Evolutionary conservation across 2,113 vertebrate genomes (phyloP).

Genomic region (Tylochromis polylepis): DNA sequence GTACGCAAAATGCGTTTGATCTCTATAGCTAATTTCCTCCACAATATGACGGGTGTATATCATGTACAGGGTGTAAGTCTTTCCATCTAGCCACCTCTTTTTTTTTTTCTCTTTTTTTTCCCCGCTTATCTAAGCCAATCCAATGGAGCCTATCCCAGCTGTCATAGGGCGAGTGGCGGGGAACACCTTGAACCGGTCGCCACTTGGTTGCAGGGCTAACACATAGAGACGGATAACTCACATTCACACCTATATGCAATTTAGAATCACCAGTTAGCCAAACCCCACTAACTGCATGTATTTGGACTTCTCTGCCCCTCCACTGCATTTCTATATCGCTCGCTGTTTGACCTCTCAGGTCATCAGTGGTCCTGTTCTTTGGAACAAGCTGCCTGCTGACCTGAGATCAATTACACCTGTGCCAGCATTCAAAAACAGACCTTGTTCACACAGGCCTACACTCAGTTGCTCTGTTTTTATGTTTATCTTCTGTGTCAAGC

Average conservation of each 20-base stretch:
- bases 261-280: not conserved
- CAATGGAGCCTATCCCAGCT: not conserved
- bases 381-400: not conserved
- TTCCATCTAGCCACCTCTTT: not conserved
- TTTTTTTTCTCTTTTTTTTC: not conserved
- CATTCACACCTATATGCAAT: not conserved
- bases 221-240: not conserved
- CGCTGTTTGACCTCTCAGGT: not conserved
- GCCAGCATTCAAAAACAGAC: not conserved
- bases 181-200: not conserved
- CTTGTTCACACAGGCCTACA: not conserved
- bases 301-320: not conserved
- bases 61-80: not conserved
- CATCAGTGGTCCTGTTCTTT: not conserved
- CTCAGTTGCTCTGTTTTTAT: not conserved
- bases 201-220: not conserved
- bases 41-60: not conserved
- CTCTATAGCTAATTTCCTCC: not conserved
- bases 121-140: not conserved
- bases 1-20: not conserved
- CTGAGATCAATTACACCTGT: not conserved
- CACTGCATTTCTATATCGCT: not conserved
- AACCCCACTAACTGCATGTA: not conserved
- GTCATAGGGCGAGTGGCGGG: rapidly evolving
- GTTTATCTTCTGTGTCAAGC: not conserved